phyloP scores from a whole-genome alignment of 1,140 invertebrate genomes.

The Oedothorax gibbosus region DNA sequence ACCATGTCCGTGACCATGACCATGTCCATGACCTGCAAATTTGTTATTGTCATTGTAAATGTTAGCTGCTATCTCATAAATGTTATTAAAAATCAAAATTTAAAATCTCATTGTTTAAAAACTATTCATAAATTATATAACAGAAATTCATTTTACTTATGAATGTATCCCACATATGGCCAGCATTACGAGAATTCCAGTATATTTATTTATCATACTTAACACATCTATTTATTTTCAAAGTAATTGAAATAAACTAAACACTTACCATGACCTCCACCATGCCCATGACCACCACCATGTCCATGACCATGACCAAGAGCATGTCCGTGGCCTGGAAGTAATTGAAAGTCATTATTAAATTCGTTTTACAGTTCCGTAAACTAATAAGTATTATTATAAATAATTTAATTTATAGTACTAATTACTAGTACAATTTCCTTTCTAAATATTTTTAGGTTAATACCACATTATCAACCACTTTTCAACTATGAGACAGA shows the following conservation, averaged over 20 bases:
- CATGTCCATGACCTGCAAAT: slow-evolving; percentile 4
- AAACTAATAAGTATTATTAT: not conserved
- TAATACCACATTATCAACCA: not conserved
- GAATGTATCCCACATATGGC: not conserved
- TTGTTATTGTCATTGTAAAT: not conserved
- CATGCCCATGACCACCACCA: slow-evolving; percentile 18
- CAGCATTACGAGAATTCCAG: not conserved
- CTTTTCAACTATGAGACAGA: not conserved
- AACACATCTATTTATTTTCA: not conserved
- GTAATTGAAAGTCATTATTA: not conserved
- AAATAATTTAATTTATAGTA: not conserved
- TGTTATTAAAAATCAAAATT: not conserved
- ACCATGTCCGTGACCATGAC: slow-evolving; percentile 9
- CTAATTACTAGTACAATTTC: not conserved
- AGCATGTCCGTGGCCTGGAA: slow-evolving; percentile 29
- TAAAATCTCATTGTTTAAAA: not conserved
- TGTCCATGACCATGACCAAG: slow-evolving; percentile 33
- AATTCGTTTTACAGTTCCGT: not conserved
- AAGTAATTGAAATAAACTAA: not conserved
- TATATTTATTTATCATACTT: not conserved
- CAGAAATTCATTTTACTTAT: not conserved
- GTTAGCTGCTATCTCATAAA: not conserved
- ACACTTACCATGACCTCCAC: not conserved
- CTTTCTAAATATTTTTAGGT: not conserved
- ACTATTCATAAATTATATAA: not conserved